phyloP scores from a whole-genome alignment of 35 echinoderm and acorn worm genomes.

The Apostichopus parvimensis region DNA sequence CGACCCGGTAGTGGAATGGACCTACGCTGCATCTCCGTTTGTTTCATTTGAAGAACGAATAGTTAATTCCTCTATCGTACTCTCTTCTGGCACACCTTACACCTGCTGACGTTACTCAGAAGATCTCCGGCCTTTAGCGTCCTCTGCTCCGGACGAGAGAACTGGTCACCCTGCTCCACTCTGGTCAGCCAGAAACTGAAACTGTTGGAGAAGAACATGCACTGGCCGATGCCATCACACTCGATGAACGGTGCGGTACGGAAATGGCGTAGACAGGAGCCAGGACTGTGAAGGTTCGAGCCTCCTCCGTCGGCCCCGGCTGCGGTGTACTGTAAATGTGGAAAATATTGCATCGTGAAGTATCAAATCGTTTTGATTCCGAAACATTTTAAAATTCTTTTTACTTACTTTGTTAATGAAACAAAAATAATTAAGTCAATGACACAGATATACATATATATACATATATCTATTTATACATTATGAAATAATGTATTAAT shows the following conservation, averaged over 20 bases:
- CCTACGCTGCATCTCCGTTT: neutral
- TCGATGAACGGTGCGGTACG: constrained; percentile 98
- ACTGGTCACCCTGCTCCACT: constrained; percentile 59
- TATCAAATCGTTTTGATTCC: too few species aligned
- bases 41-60: neutral
- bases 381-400: too few species aligned
- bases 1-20: neutral
- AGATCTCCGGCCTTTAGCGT: constrained; percentile 79
- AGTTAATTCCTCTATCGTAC: neutral
- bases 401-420: too few species aligned
- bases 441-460: too few species aligned
- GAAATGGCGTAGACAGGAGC: constrained; percentile 90
- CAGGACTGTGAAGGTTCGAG: constrained; percentile 74
- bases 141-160: constrained; percentile 48
- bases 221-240: constrained; percentile 91
- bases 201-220: constrained; percentile 88
- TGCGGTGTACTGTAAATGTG: constrained; percentile 79
- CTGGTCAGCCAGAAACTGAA: constrained; percentile 96
- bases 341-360: too few species aligned
- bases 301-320: constrained; percentile 90
- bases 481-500: too few species aligned
- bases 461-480: too few species aligned
- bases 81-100: constrained; percentile 84
- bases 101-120: constrained; percentile 75
- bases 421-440: too few species aligned